Evolutionary conservation across 2,797 vertebrate genomes (phyloP).

Genomic region (Tragelaphus eurycerus): DNA sequence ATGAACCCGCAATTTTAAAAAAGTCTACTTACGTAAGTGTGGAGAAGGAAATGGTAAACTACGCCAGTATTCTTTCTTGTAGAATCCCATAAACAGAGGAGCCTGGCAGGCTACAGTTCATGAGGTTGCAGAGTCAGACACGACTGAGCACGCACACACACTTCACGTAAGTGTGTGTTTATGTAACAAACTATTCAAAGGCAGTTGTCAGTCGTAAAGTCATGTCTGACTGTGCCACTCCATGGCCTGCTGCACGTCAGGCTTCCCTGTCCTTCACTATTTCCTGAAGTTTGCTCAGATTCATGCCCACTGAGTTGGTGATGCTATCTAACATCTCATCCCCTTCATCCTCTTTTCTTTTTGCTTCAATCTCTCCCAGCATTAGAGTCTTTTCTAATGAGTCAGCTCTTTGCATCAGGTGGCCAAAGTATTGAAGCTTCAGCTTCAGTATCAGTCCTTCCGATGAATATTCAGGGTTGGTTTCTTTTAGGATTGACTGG

Average conservation of each 20-base stretch:
- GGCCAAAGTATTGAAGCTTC: not conserved
- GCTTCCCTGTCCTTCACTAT: not conserved
- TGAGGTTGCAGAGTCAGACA: not conserved
- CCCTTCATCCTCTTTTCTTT: not conserved
- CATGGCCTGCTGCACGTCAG: not conserved
- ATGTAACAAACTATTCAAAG: constrained; percentile 2
- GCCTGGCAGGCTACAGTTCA: not conserved
- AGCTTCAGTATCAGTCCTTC: not conserved
- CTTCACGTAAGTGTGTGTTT: not conserved
- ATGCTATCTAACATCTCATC: not conserved
- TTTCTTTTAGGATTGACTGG: not conserved
- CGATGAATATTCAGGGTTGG: not conserved
- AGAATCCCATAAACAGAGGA: not conserved
- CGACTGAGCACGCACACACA: not conserved
- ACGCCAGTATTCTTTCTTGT: not conserved
- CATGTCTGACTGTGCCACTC: not conserved
- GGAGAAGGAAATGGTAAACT: not conserved
- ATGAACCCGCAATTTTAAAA: not conserved
- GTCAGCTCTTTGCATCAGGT: not conserved
- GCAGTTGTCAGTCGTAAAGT: not conserved
- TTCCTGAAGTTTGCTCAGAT: not conserved
- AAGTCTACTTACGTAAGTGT: not conserved
- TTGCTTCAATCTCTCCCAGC: not conserved
- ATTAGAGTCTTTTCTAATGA: not conserved
- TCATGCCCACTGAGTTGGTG: not conserved